These are phyloP conservation scores for Spodoptera frugiperda DNA, from an alignment of 1,140 invertebrate species.

Conservation along the genomic window DNA sequence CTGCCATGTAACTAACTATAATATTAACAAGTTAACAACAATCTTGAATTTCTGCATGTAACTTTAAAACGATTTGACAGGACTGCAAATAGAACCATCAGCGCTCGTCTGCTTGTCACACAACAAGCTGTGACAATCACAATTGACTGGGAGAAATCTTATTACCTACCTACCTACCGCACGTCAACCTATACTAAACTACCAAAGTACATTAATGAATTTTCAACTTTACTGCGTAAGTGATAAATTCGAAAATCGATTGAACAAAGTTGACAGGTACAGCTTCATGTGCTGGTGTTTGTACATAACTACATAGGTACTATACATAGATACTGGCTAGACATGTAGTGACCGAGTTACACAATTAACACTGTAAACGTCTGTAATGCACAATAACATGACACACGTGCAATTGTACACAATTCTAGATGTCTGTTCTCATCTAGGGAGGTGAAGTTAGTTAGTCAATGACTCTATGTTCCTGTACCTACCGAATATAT, in stretches of 20 bases:
- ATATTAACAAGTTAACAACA: too few species aligned
- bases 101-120: neutral
- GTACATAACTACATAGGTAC: too few species aligned
- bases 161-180: neutral
- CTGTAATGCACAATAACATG: neutral
- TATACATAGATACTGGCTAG: neutral
- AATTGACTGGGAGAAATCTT: slow-evolving; percentile 15
- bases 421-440: slow-evolving; percentile 11
- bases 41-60: too few species aligned
- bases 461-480: too few species aligned
- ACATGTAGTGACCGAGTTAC: slow-evolving; percentile 18
- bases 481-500: too few species aligned
- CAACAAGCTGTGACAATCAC: slow-evolving; percentile 8
- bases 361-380: slow-evolving; percentile 8
- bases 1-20: too few species aligned
- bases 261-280: too few species aligned
- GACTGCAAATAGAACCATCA: neutral
- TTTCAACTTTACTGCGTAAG: too few species aligned
- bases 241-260: too few species aligned
- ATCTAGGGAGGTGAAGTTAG: neutral
- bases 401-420: slow-evolving; percentile 8
- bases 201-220: too few species aligned
- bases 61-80: too few species aligned
- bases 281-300: too few species aligned
- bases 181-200: neutral